Conservation (phyloP, 2,113 vertebrate genomes). For the Erinaceus europaeus region DNA sequence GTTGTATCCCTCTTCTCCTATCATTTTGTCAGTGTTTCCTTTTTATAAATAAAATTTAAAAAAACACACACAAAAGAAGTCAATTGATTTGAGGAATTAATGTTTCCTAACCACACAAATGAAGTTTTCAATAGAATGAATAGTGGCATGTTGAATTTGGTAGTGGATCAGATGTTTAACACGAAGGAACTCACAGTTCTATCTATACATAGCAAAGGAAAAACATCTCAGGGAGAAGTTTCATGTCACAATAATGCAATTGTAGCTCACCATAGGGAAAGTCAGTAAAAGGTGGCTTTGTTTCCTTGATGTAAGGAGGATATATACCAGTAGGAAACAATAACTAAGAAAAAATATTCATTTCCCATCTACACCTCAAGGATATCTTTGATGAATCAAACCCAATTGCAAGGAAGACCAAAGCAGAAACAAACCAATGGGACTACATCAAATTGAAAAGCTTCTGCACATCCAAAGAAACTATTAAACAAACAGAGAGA, state of each 20-base stretch:
- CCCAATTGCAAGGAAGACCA: no score
- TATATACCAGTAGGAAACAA: not conserved
- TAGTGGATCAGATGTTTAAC: not conserved
- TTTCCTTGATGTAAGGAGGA: not conserved
- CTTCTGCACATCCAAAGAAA: no score
- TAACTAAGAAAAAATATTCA: not conserved
- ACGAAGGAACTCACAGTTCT: conserved; percentile 20
- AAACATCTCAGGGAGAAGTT: not conserved
- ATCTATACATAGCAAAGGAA: not conserved
- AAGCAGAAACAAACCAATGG: no score
- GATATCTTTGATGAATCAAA: no score
- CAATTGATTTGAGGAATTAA: not conserved
- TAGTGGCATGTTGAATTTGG: not conserved
- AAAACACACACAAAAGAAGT: not conserved
- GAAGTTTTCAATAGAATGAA: not conserved
- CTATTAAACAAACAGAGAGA: no score
- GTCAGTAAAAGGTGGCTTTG: not conserved
- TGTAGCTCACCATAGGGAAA: not conserved
- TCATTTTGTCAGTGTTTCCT: no score
- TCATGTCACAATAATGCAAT: not conserved
- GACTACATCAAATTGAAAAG: no score
- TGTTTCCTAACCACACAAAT: not conserved
- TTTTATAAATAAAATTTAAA: no score
- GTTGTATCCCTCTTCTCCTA: no score
- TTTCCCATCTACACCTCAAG: no score